Evolutionary conservation across 2,113 vertebrate genomes (phyloP).

Genomic region (Rafetus swinhoei): DNA sequence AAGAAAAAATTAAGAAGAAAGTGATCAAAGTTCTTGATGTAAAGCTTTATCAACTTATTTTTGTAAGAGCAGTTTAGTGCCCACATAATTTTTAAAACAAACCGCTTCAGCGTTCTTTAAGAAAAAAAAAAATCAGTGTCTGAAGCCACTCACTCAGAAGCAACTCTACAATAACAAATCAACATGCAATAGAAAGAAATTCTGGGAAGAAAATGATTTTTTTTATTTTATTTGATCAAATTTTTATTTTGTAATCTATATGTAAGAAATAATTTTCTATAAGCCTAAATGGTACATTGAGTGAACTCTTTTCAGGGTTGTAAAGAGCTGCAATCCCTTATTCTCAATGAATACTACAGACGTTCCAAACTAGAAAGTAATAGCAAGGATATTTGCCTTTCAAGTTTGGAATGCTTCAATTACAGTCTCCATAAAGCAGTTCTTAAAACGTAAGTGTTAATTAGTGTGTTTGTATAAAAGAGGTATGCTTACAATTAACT

Average conservation of each 20-base stretch:
- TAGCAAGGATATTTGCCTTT: slow-evolving; percentile 3
- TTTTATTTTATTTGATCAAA: background rate
- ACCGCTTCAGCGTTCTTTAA: background rate
- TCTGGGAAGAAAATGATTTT: background rate
- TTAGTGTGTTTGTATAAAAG: background rate
- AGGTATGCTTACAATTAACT: fast-evolving
- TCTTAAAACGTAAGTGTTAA: background rate
- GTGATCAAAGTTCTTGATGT: background rate
- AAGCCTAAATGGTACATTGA: background rate
- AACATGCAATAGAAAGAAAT: slow-evolving; percentile 4
- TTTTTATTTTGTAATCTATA: background rate
- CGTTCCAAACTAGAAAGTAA: background rate
- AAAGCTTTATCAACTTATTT: background rate
- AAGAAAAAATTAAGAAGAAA: background rate
- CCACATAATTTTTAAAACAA: slow-evolving; percentile 29
- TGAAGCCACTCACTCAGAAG: background rate
- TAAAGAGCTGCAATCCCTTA: background rate
- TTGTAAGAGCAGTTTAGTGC: background rate
- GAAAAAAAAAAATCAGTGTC: background rate
- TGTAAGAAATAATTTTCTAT: background rate
- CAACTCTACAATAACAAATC: slow-evolving; percentile 22
- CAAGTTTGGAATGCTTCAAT: background rate
- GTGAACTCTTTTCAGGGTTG: background rate
- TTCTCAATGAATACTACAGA: background rate
- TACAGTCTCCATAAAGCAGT: background rate